A percentile compares a stretch with the other conserved stretches of the same genome.
phyloP scores from a whole-genome alignment of 2,888 invertebrate genomes.

The Drosophila kuntzei region DNA sequence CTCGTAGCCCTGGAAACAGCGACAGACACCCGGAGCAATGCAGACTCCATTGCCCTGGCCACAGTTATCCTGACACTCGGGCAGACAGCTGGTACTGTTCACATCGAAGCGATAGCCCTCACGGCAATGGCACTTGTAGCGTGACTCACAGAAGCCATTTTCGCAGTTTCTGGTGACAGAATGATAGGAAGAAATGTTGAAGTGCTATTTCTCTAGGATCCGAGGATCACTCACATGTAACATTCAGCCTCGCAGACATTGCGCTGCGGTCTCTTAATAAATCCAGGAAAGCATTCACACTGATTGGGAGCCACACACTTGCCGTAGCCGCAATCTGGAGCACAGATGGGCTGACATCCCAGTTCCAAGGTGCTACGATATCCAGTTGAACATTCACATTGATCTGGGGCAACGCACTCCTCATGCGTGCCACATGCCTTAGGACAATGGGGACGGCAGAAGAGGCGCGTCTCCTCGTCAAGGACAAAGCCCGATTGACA shows the following conservation, averaged over 20 bases:
- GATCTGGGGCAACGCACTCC: slow-evolving; percentile 71
- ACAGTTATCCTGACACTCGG: slow-evolving; percentile 79
- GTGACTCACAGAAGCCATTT: slow-evolving; percentile 86
- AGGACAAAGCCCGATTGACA: slow-evolving; percentile 86
- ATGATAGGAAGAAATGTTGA: neutral
- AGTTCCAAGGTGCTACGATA: slow-evolving; percentile 74
- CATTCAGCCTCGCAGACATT: slow-evolving; percentile 83
- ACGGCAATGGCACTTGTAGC: slow-evolving; percentile 83
- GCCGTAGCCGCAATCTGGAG: slow-evolving; percentile 83
- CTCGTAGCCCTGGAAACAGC: slow-evolving; percentile 87
- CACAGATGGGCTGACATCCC: slow-evolving; percentile 83
- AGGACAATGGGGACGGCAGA: slow-evolving; percentile 82
- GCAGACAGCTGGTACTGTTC: slow-evolving; percentile 80
- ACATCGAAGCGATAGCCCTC: slow-evolving; percentile 81
- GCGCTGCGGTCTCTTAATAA: slow-evolving; percentile 74
- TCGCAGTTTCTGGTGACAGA: slow-evolving; percentile 79
- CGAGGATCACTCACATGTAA: slow-evolving; percentile 71
- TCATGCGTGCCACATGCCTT: slow-evolving; percentile 84
- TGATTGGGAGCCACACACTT: slow-evolving; percentile 81
- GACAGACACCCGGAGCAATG: slow-evolving; percentile 88
- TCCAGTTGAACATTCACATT: slow-evolving; percentile 78
- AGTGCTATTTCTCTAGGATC: neutral
- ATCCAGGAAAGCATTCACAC: slow-evolving; percentile 85
- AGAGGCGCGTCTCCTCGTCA: slow-evolving; percentile 81
- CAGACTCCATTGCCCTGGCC: slow-evolving; percentile 87